Percentiles rank a stretch among this genome's conserved stretches.
These are phyloP conservation scores for Podocnemis expansa DNA, from an alignment of 2,113 vertebrate species.

Conservation along the genomic window DNA sequence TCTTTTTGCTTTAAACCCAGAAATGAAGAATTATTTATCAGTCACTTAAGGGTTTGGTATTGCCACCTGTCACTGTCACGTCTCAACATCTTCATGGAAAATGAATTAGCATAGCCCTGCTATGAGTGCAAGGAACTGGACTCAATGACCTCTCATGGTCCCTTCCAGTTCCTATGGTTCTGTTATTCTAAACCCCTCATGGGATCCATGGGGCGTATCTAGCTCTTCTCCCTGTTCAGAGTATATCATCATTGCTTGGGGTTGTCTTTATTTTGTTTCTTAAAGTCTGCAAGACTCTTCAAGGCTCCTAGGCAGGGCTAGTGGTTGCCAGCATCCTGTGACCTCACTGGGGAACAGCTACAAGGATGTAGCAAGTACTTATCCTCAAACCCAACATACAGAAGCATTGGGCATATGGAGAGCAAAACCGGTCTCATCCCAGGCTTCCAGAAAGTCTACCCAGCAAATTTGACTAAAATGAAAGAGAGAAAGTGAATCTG, in stretches of 20 bases:
- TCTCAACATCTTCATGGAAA: background rate
- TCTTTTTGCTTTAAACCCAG: background rate
- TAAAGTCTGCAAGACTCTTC: background rate
- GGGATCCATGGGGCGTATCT: background rate
- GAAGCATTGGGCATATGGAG: constrained; percentile 30
- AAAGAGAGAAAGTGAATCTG: constrained; percentile 27
- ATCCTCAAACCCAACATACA: constrained; percentile 27
- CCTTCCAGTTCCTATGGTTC: no score
- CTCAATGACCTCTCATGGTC: no score
- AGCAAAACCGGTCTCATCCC: constrained; percentile 8
- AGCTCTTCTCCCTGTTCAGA: background rate
- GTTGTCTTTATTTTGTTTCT: background rate
- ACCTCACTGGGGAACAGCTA: background rate
- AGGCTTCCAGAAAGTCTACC: constrained; percentile 9
- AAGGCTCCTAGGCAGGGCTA: no score
- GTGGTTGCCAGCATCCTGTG: background rate
- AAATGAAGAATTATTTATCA: background rate
- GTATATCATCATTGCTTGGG: background rate
- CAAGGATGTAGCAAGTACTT: background rate
- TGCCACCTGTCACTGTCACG: background rate
- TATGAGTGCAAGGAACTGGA: no score
- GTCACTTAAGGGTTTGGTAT: background rate
- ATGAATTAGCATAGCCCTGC: background rate
- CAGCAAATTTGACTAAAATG: constrained; percentile 22
- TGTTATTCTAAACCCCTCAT: background rate